Base-by-base conservation (phyloP, 2,797 vertebrate genomes). In the Sebastiscus tertius region DNA sequence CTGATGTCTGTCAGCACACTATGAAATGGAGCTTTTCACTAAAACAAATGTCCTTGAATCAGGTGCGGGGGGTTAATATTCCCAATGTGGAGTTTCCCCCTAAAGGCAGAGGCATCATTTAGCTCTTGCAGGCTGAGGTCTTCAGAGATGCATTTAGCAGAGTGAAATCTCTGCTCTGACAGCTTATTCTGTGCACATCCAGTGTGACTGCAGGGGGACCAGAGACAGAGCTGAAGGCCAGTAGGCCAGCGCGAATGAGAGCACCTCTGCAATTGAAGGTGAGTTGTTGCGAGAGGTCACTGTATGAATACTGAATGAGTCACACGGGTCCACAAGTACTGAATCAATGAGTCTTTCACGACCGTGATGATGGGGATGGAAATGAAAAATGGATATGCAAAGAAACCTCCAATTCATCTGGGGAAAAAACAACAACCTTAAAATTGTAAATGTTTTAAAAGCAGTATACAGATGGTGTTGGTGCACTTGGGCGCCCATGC, bases 291-390 rank as follows among this genome's bases (percentile, higher is more conserved):
- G 70, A 84, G 90, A 87, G 89, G 93, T 93, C 90, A 87, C 82
- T 67, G 86, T 63, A 87, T 94, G 88, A 94, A 94, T 94, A 91
- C 80, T 63, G 78, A 91, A 93, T 89, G 85, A 90, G 83, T 63
- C 79, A 70, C 79, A 79, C 29, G 26, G 79, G 79, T 74, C 82
- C 79, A 83, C 72, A 59, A 70, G 87, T n/a, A 75, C 63, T 68
- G 62, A 88, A 91, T 85, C 82, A 81, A 84, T 83, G 67, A 74
- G 66, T 56, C 42, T 73, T 76, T 80, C 75, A 54, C 14, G 10
- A 73, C 52, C 54, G 46, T 76, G 76, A 87, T 77, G 79, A 80
- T 79, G 58, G 70, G 77, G 78, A 80, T 80, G 58, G 68, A 79
- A 67, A 79, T 82, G 34, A 86, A 82, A 88, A 81, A 86, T 54